Evolutionary conservation across 2,113 vertebrate species (phyloP).

Genomic region (cattle (Bos taurus)): ARS-UCD2.0 NC_037344.1:15914001-15914500

Average conservation of each 20-base stretch:
- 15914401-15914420: background rate
- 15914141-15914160: background rate
- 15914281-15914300: background rate
- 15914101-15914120: background rate
- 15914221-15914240: background rate
- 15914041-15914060: background rate
- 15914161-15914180: background rate
- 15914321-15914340: background rate
- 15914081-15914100: background rate
- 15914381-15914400: background rate
- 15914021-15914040: background rate
- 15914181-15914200: accelerated
- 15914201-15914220: background rate
- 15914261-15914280: background rate
- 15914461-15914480: background rate
- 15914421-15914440: background rate
- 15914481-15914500: background rate
- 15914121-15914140: background rate
- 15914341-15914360: background rate
- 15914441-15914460: background rate
- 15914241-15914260: background rate
- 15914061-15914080: background rate
- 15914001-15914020: background rate
- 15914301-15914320: background rate
- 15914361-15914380: background rate